Base-by-base conservation (phyloP, 1,140 invertebrate species). In the Drosophila pectinifera region DNA sequence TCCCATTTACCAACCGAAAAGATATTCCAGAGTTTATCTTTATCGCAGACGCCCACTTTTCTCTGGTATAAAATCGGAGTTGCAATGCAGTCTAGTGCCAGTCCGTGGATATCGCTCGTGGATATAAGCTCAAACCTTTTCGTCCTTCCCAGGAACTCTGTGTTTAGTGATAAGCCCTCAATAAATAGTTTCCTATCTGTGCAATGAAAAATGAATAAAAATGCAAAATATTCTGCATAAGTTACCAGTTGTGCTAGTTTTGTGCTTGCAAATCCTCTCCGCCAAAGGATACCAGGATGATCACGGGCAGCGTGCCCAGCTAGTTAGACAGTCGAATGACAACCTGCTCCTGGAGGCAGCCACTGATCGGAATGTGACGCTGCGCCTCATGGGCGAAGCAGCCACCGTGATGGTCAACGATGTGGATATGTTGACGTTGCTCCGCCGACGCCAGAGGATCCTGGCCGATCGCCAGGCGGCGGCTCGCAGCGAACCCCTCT, bases 381-480 rank as follows among this genome's bases (percentile, higher is more conserved):
- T 91, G 4, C 83, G 90, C 5, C 34, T 91, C 0, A 85, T 78
- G 55, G 83, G 80, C 5, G 70, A 88, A 24, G 62, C 76, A 3
- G 54, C 90, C 20, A 61, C 65, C 5, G 45, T 91, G 42, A 74
- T 80, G 4, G 13, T 91, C 1, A 90, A 91, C 31, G 76, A 88
- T 45, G 51, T 77, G 13, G 61, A 91, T 62, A 16, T 91, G 5
- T 10, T 90, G 0, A 8, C 73, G 3, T 6, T 76, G 34, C 49
- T 90, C 6, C 43, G 70, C 20, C 55, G 56, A 5, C 73, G 73
- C 5, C 63, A 62, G 4, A 51, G 51, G 14, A 38, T 55, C 4
- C 4, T 64, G 3, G 39, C 53, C 3, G 61, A 51, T 8, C 76
- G 43, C 5, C 28, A 56, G n/a, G 42, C 43, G 7, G 61, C 53